These are phyloP conservation scores for Antedon bifida DNA, from an alignment of 35 echinoderm and acorn worm species.

Conservation along the genomic window DNA sequence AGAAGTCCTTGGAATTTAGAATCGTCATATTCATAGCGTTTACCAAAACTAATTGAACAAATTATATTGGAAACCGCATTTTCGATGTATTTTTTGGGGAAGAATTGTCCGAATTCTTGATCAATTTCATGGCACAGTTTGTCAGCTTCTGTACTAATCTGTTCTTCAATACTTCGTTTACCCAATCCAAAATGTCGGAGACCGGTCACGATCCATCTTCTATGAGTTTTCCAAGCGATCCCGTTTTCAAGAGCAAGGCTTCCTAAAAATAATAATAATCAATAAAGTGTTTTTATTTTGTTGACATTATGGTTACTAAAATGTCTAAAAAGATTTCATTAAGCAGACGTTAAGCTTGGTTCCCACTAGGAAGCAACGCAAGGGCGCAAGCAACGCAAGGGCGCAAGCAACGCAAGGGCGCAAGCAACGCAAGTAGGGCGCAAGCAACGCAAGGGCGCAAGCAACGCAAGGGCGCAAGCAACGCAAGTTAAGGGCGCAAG, in stretches of 20 bases:
- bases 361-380: too few relatives aligned
- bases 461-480: too few relatives aligned
- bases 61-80: conserved; percentile 59
- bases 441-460: too few relatives aligned
- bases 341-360: too few relatives aligned
- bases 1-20: conserved; percentile 37
- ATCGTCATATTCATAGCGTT: conserved; percentile 41
- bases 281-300: too few relatives aligned
- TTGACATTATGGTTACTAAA: too few relatives aligned
- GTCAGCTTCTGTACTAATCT: conserved; percentile 22
- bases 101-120: conserved; percentile 16
- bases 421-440: too few relatives aligned
- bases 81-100: neutral
- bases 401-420: too few relatives aligned
- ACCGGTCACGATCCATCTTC: conserved; percentile 28
- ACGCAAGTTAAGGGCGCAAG: too few relatives aligned
- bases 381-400: too few relatives aligned
- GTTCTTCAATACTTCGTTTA: conserved; percentile 33
- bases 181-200: conserved; percentile 52
- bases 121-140: conserved; percentile 12
- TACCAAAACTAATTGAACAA: conserved; percentile 40
- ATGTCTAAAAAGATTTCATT: too few relatives aligned
- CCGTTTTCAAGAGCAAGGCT: conserved; percentile 8
- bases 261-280: neutral
- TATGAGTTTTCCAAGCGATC: conserved; percentile 46